These are phyloP conservation scores for Imbricaverruca yamaguchii DNA, from an alignment of 2,888 invertebrate species.

Conservation along the genomic window DNA sequence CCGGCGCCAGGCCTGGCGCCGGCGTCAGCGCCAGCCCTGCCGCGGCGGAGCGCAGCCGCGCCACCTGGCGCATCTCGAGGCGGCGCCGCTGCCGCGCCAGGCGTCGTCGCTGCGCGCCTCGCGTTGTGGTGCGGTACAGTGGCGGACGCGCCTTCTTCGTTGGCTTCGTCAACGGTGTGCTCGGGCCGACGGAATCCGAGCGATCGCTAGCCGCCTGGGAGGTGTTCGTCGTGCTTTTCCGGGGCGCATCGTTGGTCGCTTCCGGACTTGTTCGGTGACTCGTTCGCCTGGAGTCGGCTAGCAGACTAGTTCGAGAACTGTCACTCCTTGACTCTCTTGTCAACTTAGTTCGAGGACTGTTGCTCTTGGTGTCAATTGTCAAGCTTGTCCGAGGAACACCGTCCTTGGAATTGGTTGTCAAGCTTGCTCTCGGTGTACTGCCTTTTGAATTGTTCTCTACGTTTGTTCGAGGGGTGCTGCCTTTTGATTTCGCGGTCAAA, in stretches of 20 bases:
- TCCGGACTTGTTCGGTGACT: too few species aligned
- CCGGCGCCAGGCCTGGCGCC: neutral
- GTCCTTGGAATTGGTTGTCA: neutral
- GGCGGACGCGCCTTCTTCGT: neutral
- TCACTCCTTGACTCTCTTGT: too few species aligned
- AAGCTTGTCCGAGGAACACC: neutral
- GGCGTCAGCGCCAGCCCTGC: neutral
- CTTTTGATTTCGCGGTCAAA: too few species aligned
- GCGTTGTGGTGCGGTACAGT: neutral
- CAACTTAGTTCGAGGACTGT: neutral
- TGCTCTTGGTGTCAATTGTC: neutral
- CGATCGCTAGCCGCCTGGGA: too few species aligned
- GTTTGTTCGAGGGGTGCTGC: too few species aligned
- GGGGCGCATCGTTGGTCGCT: too few species aligned
- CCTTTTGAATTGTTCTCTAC: too few species aligned
- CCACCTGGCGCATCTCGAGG: neutral
- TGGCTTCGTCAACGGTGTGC: neutral
- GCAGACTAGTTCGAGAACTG: too few species aligned
- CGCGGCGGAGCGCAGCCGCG: neutral
- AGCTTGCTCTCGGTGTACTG: too few species aligned
- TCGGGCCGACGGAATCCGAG: too few species aligned
- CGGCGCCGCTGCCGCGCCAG: neutral
- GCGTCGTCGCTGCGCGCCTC: neutral
- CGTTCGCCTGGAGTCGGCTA: too few species aligned
- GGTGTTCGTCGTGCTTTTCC: too few species aligned